Percentiles rank a stretch among this genome's conserved stretches.
Conservation (phyloP, 1,140 invertebrate species). For the Drosophila orena region DNA sequence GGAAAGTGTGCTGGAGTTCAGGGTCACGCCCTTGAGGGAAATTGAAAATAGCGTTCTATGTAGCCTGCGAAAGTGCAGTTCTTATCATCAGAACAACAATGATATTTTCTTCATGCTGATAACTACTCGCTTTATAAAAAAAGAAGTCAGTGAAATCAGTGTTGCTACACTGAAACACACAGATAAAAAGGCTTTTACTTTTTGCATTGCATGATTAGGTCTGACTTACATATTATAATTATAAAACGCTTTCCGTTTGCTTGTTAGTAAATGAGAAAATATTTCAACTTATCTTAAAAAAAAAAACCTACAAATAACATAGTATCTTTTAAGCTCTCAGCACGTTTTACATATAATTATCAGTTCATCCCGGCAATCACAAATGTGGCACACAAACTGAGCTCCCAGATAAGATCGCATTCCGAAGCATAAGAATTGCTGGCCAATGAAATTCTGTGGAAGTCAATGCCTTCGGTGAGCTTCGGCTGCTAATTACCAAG, state of each 20-base stretch:
- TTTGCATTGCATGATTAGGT: not conserved
- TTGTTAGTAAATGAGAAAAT: no score
- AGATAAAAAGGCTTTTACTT: not conserved
- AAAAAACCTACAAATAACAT: not conserved
- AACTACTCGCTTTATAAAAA: not conserved
- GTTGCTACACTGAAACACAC: not conserved
- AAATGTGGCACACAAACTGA: not conserved
- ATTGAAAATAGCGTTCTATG: not conserved
- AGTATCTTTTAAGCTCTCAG: not conserved
- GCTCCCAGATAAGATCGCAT: conserved; percentile 4
- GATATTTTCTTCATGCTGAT: not conserved
- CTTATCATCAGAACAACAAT: conserved; percentile 8
- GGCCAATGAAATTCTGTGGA: not conserved
- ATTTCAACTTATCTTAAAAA: not conserved
- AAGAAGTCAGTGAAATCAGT: conserved; percentile 3
- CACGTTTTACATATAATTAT: conserved; percentile 1
- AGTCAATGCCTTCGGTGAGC: conserved; percentile 4
- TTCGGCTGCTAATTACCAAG: conserved; percentile 26
- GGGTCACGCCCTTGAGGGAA: conserved; percentile 7
- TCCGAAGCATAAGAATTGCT: not conserved
- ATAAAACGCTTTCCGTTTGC: no score
- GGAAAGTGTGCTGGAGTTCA: conserved; percentile 15
- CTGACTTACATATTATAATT: not conserved
- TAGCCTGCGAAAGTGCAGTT: conserved; percentile 51
- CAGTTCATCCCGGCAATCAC: not conserved